Evolutionary conservation across 1,140 invertebrate genomes (phyloP).

Genomic region (Drosophila mauritiana): DNA sequence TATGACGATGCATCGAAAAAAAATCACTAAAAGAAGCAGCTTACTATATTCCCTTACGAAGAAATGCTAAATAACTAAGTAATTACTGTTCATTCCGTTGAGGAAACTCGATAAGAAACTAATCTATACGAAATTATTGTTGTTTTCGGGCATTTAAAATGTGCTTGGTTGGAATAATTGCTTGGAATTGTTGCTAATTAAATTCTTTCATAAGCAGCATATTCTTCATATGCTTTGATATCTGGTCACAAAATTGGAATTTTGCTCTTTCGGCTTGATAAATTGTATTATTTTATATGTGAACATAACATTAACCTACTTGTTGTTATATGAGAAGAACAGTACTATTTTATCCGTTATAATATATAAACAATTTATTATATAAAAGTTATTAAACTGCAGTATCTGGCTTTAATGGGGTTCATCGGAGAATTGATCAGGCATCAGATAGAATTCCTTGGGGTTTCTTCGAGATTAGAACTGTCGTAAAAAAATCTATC

Average conservation of each 20-base stretch:
- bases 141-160: background rate
- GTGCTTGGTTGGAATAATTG: background rate
- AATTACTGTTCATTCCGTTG: slow-evolving; percentile 36
- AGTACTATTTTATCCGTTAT: slow-evolving; percentile 6
- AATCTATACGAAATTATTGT: background rate
- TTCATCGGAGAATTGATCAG: background rate
- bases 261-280: slow-evolving; percentile 4
- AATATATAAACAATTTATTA: slow-evolving; percentile 9
- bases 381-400: background rate
- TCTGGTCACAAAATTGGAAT: slow-evolving; percentile 32
- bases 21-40: slow-evolving; percentile 84
- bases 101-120: slow-evolving; percentile 1
- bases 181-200: background rate
- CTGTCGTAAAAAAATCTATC: background rate
- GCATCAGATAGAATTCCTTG: background rate
- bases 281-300: slow-evolving; percentile 6
- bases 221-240: slow-evolving; percentile 1
- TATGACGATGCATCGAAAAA: slow-evolving; percentile 88
- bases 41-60: slow-evolving; percentile 13
- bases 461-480: background rate
- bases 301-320: background rate
- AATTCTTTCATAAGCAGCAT: background rate
- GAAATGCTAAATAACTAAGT: slow-evolving; percentile 8
- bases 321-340: slow-evolving; percentile 10
- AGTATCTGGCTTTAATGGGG: background rate